Base-by-base conservation (phyloP, 2,888 invertebrate species). In the Epirrhoe alternata region DNA sequence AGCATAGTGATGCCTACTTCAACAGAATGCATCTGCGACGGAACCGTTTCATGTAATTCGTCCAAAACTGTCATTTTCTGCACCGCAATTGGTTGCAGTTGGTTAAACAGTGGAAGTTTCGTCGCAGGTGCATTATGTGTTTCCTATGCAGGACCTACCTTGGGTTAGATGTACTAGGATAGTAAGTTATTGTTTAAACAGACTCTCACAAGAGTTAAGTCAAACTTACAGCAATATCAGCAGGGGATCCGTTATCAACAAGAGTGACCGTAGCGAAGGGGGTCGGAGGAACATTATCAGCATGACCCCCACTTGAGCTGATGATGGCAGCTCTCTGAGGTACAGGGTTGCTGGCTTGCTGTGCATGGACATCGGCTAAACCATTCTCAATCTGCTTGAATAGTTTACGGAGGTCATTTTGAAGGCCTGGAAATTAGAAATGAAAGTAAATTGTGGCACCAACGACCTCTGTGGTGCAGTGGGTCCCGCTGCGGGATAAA, bases 231-330 rank as follows among this genome's bases (percentile, higher is more conserved):
- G 97, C 97, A 74, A 94, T 85, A 79, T 96, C 96, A n/a, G 98
- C 97, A 10, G 98, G 98, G 0, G 98, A 98, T 31, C 95, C 96
- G 54, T 94, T 88, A 54, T 95, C 95, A 6, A 98, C 97, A 61
- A 95, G 85, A 68, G 96, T 96, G 0, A 98, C 95, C 75, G 94
- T 93, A 0, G 96, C 96, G 88, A 98, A 96, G 55, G 70, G 74
- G 45, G 70, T 72, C 17, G 64, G 71, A 0, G 53, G 42, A 12
- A 63, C 62, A n/a, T 17, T 17, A 12, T 67, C 66, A 38, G 71
- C 73, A 33, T 68, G 64, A 0, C 16, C 35, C 14, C 7, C 52
- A 17, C 57, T 49, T 0, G 17, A 12, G 14, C 62, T 55, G 14
- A 33, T 54, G n/a, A 57, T 49, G 16, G 24, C 38, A 12, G 38